Evolutionary conservation across 2,888 invertebrate species (phyloP).

Genomic region (Anoncus sp.): DNA sequence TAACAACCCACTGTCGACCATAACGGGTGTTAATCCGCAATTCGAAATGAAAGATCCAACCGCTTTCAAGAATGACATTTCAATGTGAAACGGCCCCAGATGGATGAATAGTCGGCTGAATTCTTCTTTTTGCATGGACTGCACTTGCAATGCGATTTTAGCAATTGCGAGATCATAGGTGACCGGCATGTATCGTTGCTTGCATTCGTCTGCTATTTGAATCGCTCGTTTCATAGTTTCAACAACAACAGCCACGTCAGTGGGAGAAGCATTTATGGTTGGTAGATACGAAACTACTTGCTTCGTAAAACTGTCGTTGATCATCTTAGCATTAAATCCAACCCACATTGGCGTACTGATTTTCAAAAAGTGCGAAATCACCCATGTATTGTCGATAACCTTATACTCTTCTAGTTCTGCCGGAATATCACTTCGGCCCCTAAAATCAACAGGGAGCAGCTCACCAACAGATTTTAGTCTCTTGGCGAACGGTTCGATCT

Average conservation of each 20-base stretch:
- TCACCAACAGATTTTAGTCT: conserved; percentile 31
- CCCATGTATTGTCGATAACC: not conserved
- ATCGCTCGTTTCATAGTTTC: not conserved
- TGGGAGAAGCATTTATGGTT: conserved; percentile 18
- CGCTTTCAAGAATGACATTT: not conserved
- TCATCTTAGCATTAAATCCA: too few species aligned
- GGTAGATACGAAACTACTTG: conserved; percentile 38
- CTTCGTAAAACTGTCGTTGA: not conserved
- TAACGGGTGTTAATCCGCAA: not conserved
- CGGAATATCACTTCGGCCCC: not conserved
- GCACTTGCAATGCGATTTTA: conserved; percentile 11
- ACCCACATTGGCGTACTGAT: not conserved
- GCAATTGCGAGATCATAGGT: conserved; percentile 5
- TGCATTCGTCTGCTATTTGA: conserved; percentile 7
- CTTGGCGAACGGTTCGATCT: conserved; percentile 51
- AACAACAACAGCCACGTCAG: not conserved
- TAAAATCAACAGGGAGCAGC: not conserved
- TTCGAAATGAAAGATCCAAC: not conserved
- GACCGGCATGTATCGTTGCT: not conserved
- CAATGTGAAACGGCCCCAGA: too few species aligned
- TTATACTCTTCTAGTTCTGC: not conserved
- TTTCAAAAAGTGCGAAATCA: not conserved
- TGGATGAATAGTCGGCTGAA: too few species aligned
- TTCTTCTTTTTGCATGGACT: not conserved
- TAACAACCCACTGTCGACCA: not conserved